phyloP scores from a whole-genome alignment of 2,888 invertebrate genomes.

The Mycalesis mineus region DNA sequence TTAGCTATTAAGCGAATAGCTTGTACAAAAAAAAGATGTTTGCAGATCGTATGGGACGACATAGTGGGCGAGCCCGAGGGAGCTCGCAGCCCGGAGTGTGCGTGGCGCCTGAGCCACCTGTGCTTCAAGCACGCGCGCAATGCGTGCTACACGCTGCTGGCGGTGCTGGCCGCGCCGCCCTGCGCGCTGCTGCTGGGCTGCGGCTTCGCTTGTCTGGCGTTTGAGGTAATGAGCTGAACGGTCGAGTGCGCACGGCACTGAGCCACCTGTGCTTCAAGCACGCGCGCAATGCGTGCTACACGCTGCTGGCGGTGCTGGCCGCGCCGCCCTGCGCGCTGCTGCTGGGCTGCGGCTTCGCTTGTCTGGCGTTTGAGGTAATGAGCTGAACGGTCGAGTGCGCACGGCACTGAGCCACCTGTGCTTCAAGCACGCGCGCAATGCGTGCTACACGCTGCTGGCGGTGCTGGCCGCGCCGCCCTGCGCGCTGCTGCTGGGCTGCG shows the following conservation, averaged over 20 bases:
- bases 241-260: slow-evolving; percentile 85
- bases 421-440: slow-evolving; percentile 81
- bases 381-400: slow-evolving; percentile 76
- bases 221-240: slow-evolving; percentile 73
- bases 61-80: slow-evolving; percentile 85
- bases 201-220: slow-evolving; percentile 83
- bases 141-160: slow-evolving; percentile 83
- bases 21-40: not conserved
- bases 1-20: no score
- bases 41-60: slow-evolving; percentile 84
- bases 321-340: slow-evolving; percentile 83
- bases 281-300: slow-evolving; percentile 83
- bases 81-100: slow-evolving; percentile 83
- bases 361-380: slow-evolving; percentile 83
- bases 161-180: slow-evolving; percentile 82
- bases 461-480: slow-evolving; percentile 83
- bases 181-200: slow-evolving; percentile 82
- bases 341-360: slow-evolving; percentile 83
- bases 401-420: slow-evolving; percentile 83
- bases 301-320: slow-evolving; percentile 80
- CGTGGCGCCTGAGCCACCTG: slow-evolving; percentile 81
- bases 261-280: slow-evolving; percentile 81
- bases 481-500: slow-evolving; percentile 81
- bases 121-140: slow-evolving; percentile 82
- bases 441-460: slow-evolving; percentile 83